Conservation (phyloP, 2,888 invertebrate species). For the Meiosimyza decipiens region DNA sequence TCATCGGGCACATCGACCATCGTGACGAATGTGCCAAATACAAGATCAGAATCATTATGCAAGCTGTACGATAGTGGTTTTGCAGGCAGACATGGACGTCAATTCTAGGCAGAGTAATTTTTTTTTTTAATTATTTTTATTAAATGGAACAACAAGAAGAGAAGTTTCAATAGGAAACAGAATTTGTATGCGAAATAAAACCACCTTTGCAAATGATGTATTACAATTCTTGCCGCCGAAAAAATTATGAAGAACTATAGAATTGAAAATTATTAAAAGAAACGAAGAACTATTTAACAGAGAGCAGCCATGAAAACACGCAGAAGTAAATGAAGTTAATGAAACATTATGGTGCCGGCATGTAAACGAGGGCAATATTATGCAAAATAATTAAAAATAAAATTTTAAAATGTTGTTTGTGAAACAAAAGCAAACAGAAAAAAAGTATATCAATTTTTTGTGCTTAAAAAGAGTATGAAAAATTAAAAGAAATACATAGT, state of each 20-base stretch:
- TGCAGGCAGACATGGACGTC: slow-evolving; percentile 69
- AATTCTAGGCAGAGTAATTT: slow-evolving; percentile 52
- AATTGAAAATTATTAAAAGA: slow-evolving; percentile 35
- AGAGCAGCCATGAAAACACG: slow-evolving; percentile 23
- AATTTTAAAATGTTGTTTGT: slow-evolving; percentile 17
- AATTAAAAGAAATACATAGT: slow-evolving; percentile 28
- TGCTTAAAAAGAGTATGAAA: slow-evolving; percentile 17
- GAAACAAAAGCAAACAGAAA: slow-evolving; percentile 7
- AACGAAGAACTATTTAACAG: slow-evolving; percentile 29
- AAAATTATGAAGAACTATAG: not conserved
- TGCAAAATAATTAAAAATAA: slow-evolving; percentile 18
- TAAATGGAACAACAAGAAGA: not conserved
- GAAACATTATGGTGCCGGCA: slow-evolving; percentile 29
- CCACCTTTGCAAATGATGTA: not conserved
- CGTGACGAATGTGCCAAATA: slow-evolving; percentile 69
- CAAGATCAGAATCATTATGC: slow-evolving; percentile 79
- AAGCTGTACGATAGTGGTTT: slow-evolving; percentile 88
- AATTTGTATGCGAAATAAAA: slow-evolving; percentile 7
- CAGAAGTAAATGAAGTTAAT: slow-evolving; percentile 24
- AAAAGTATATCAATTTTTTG: not conserved
- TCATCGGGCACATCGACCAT: slow-evolving; percentile 56
- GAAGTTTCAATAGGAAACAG: not conserved
- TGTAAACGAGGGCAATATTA: slow-evolving; percentile 18
- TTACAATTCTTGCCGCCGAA: slow-evolving; percentile 20
- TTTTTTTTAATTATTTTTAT: slow-evolving; percentile 13